Evolutionary conservation across 2,797 vertebrate genomes (phyloP).

Genomic region (Chrosomus eos): DNA sequence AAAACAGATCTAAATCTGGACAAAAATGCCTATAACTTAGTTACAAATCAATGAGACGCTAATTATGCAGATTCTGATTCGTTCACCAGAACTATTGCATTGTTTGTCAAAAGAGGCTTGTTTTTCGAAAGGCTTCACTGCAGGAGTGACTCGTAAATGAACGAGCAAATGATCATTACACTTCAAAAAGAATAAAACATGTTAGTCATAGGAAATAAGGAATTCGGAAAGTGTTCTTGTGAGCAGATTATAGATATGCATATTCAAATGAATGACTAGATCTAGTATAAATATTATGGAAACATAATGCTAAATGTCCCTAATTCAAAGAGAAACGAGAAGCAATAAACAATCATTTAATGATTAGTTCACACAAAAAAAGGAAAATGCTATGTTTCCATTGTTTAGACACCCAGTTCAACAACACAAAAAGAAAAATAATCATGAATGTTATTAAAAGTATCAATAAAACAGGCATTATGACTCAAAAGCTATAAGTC

Average conservation of each 20-base stretch:
- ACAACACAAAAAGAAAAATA: not conserved
- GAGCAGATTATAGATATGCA: conserved; percentile 46
- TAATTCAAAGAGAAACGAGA: conserved; percentile 30
- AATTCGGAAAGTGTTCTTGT: conserved; percentile 26
- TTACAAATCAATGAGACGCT: not conserved
- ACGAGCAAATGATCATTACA: not conserved
- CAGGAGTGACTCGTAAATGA: conserved; percentile 3
- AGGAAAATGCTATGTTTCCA: not conserved
- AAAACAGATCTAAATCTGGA: conserved; percentile 24
- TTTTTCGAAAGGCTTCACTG: not conserved
- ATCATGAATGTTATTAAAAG: not conserved
- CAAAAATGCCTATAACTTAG: conserved; percentile 21
- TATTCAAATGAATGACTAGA: conserved; percentile 36
- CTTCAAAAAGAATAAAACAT: conserved; percentile 38
- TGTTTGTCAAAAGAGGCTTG: not conserved
- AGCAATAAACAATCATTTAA: conserved; percentile 9
- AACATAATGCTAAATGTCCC: conserved; percentile 23
- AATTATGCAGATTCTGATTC: not conserved
- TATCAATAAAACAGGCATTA: not conserved
- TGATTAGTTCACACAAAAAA: conserved; percentile 40
- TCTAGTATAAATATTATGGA: conserved; percentile 33
- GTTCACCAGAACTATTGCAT: not conserved
- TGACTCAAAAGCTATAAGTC: not conserved
- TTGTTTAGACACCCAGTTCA: not conserved
- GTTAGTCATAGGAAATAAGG: conserved; percentile 19